Conservation (phyloP, 2,113 vertebrate species). For the Pelobates fuscus region DNA sequence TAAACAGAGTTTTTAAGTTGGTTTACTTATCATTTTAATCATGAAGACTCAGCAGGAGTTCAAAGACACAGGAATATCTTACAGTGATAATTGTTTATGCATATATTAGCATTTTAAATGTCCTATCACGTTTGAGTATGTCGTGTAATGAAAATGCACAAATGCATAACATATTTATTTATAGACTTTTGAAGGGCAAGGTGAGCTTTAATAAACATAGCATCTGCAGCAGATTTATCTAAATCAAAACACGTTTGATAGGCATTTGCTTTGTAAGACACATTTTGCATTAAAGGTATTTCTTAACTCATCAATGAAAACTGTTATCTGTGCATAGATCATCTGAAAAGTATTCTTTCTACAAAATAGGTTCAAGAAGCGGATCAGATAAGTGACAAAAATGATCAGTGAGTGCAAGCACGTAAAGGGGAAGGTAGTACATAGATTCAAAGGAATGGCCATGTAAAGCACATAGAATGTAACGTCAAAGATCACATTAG, state of each 20-base stretch:
- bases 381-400: no score
- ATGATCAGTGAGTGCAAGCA: no score
- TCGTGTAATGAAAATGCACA: conserved; percentile 10
- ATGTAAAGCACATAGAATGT: no score
- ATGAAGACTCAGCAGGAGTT: conserved; percentile 26
- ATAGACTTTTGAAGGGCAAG: neutral
- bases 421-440: no score
- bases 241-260: neutral
- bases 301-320: no score
- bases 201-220: neutral
- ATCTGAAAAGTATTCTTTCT: no score
- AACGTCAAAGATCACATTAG: no score
- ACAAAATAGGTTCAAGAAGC: no score
- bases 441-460: no score
- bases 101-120: conserved; percentile 44
- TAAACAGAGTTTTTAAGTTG: neutral
- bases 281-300: no score
- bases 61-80: conserved; percentile 36
- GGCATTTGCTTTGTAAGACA: neutral
- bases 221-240: neutral
- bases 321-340: no score
- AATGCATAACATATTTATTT: conserved; percentile 15
- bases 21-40: conserved; percentile 36
- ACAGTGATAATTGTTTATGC: conserved; percentile 38
- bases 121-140: neutral